Conservation (phyloP, 2,888 invertebrate species). For the Gandaritis pyraliata region DNA sequence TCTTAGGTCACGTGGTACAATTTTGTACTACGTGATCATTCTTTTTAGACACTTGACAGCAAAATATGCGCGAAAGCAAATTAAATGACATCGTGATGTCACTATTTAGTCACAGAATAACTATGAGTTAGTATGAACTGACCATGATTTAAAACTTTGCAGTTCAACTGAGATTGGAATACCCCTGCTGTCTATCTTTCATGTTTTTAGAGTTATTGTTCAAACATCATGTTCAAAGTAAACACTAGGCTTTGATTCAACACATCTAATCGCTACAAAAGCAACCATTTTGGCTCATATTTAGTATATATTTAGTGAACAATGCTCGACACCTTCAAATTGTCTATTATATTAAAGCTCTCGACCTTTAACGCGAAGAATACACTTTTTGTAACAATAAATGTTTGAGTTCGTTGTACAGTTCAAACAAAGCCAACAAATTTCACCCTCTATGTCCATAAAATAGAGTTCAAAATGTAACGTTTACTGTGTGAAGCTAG, state of each 20-base stretch:
- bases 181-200: too few species aligned
- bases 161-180: too few species aligned
- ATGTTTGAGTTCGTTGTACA: conserved; percentile 40
- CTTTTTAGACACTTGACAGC: too few species aligned
- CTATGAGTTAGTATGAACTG: too few species aligned
- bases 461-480: conserved; percentile 19
- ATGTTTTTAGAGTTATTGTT: too few species aligned
- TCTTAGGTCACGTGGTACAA: too few species aligned
- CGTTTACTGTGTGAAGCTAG: background rate
- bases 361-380: conserved; percentile 45
- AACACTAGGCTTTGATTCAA: conserved; percentile 11
- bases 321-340: conserved; percentile 32
- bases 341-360: conserved; percentile 35
- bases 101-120: too few species aligned
- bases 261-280: conserved; percentile 17
- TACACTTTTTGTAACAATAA: conserved; percentile 43
- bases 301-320: conserved; percentile 34
- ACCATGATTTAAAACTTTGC: too few species aligned
- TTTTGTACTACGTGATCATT: too few species aligned
- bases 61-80: too few species aligned
- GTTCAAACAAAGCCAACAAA: conserved; percentile 20
- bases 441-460: conserved; percentile 11
- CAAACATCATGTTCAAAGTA: background rate
- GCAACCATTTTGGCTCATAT: conserved; percentile 26
- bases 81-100: too few species aligned